Percentiles rank a stretch among this genome's conserved stretches.
phyloP scores from a whole-genome alignment of 2,797 vertebrate species.

The Neopelma chrysocephalum region DNA sequence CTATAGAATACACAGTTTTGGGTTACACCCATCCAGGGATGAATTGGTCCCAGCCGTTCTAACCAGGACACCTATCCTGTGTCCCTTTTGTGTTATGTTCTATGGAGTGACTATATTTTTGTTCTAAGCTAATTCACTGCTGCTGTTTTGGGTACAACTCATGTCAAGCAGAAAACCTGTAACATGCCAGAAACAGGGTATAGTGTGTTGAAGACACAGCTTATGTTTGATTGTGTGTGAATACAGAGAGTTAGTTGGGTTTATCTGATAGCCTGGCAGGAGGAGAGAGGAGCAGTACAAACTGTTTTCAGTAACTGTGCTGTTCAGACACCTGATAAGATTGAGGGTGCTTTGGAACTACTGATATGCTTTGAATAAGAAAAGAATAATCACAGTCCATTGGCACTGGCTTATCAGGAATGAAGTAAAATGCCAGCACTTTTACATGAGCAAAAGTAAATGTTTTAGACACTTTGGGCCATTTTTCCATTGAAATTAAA shows the following conservation, averaged over 20 bases:
- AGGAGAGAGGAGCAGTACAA: constrained; percentile 74
- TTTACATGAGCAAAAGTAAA: constrained; percentile 84
- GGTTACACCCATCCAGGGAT: too few relatives aligned
- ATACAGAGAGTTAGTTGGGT: constrained; percentile 80
- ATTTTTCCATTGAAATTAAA: constrained; percentile 75
- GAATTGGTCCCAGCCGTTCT: too few relatives aligned
- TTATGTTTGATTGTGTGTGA: constrained; percentile 79
- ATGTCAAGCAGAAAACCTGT: constrained; percentile 52
- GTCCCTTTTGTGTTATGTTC: neutral
- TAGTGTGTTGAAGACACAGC: constrained; percentile 60
- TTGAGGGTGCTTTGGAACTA: constrained; percentile 80
- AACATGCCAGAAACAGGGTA: constrained; percentile 34
- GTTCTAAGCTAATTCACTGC: constrained; percentile 26
- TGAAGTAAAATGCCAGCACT: constrained; percentile 80
- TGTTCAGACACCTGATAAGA: constrained; percentile 84
- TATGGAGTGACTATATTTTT: constrained; percentile 48
- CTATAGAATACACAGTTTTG: too few relatives aligned
- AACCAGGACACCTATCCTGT: too few relatives aligned
- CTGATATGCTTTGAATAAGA: constrained; percentile 85
- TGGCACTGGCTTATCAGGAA: constrained; percentile 82
- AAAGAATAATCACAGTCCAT: constrained; percentile 83
- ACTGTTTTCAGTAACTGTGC: constrained; percentile 81
- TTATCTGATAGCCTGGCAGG: constrained; percentile 82
- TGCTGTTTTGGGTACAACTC: constrained; percentile 57
- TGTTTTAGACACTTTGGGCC: constrained; percentile 77